Conservation (phyloP, 2,888 invertebrate species). For the Linnaemya vulpina region DNA sequence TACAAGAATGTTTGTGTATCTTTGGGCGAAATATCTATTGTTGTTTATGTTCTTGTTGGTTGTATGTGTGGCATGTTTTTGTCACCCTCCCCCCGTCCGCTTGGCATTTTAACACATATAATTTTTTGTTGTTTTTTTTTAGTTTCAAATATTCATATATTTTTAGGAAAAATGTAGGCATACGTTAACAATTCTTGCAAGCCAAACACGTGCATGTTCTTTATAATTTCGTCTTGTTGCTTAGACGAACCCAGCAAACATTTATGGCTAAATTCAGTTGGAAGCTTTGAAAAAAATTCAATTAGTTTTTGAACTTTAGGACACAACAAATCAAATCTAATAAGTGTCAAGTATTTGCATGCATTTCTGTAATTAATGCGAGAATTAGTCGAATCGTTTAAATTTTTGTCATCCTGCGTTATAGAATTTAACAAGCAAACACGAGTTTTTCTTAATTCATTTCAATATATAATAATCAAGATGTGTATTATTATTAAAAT, state of each 20-base stretch:
- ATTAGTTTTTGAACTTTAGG: no score
- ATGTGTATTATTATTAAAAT: no score
- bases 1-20: neutral
- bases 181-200: conserved; percentile 17
- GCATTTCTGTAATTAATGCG: no score
- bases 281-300: no score
- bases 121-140: neutral
- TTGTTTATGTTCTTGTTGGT: conserved; percentile 8
- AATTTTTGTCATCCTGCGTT: no score
- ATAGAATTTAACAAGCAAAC: no score
- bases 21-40: conserved; percentile 1
- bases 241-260: neutral
- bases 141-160: conserved; percentile 57
- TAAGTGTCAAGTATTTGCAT: no score
- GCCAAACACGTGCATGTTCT: conserved; percentile 8
- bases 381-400: no score
- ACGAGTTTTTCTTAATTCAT: no score
- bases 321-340: no score
- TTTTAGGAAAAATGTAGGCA: conserved; percentile 25
- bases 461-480: no score
- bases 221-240: neutral
- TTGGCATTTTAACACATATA: neutral
- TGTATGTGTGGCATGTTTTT: conserved; percentile 19
- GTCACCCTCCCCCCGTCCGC: neutral
- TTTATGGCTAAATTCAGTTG: no score